These are phyloP conservation scores for Pithys albifrons DNA, from an alignment of 2,113 vertebrate genomes.

Conservation along the genomic window DNA sequence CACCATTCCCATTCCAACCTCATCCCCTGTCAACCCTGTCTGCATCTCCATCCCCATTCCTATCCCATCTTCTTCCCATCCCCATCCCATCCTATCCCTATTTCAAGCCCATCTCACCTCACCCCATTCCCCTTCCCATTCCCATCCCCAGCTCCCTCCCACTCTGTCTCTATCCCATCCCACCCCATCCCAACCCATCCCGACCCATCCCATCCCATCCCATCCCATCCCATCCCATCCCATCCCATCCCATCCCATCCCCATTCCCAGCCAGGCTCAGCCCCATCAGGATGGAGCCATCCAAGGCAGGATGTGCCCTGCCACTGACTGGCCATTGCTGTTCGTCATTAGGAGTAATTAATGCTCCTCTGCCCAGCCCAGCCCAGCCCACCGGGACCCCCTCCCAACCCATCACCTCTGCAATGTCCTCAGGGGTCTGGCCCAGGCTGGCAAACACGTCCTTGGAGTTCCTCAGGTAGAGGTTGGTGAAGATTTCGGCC, in stretches of 20 bases:
- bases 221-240: no score
- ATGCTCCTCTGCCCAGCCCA: neutral
- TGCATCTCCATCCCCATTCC: no score
- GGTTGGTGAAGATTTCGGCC: constrained; percentile 73
- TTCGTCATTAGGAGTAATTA: neutral
- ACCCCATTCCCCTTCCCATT: neutral
- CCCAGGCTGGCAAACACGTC: constrained; percentile 79
- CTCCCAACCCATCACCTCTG: constrained; percentile 35
- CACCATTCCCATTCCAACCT: no score
- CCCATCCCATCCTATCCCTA: no score
- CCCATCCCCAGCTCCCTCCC: no score
- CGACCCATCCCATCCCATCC: no score
- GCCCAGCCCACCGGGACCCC: neutral
- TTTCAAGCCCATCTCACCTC: neutral
- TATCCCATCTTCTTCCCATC: no score
- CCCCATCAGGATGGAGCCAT: neutral
- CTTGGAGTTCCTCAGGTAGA: constrained; percentile 76
- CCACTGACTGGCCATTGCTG: rapidly evolving
- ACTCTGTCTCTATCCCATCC: no score
- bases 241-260: neutral
- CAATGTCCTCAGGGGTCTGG: constrained; percentile 76
- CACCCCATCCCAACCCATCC: neutral
- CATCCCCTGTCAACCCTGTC: no score
- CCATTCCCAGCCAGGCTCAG: neutral
- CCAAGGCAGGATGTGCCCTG: rapidly evolving